A percentile compares a stretch with the other conserved stretches of the same genome.
phyloP scores from a whole-genome alignment of 2,797 vertebrate genomes.

The Enteromius radiatus region DNA sequence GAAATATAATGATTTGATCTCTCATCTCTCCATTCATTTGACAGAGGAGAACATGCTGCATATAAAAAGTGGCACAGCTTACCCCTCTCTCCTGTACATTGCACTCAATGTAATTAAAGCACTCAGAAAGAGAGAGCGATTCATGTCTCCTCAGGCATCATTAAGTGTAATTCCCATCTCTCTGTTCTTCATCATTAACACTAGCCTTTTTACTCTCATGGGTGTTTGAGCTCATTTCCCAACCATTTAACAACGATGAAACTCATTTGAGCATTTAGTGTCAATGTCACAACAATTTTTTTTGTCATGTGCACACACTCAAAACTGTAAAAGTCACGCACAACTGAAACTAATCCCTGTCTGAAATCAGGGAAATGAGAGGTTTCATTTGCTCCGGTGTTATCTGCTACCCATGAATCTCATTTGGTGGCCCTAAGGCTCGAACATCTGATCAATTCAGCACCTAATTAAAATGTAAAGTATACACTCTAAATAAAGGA shows the following conservation, averaged over 20 bases:
- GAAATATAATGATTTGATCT: neutral
- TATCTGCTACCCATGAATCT: neutral
- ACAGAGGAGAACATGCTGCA: no score
- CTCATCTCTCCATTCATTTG: neutral
- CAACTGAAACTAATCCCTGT: neutral
- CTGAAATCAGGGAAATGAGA: neutral
- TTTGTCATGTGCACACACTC: slow-evolving; percentile 50
- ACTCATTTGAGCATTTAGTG: slow-evolving; percentile 79
- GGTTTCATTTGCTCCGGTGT: neutral
- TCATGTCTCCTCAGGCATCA: slow-evolving; percentile 88
- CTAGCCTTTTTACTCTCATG: slow-evolving; percentile 93
- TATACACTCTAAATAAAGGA: neutral
- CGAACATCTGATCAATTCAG: neutral
- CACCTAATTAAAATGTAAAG: neutral
- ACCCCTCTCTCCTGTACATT: neutral
- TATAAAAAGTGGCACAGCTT: slow-evolving; percentile 1
- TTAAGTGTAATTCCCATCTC: slow-evolving; percentile 95
- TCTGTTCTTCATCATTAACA: slow-evolving; percentile 94
- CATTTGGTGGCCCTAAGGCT: neutral
- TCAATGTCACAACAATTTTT: slow-evolving; percentile 59
- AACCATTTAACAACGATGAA: slow-evolving; percentile 66
- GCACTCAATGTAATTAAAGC: slow-evolving; percentile 14
- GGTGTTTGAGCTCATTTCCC: slow-evolving; percentile 79
- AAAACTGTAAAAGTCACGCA: neutral
- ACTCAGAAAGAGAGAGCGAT: neutral